Evolutionary conservation across 2,888 invertebrate genomes (phyloP), one percentile per base, ranked within the genome.

Genomic region (Lymantria monacha): DNA sequence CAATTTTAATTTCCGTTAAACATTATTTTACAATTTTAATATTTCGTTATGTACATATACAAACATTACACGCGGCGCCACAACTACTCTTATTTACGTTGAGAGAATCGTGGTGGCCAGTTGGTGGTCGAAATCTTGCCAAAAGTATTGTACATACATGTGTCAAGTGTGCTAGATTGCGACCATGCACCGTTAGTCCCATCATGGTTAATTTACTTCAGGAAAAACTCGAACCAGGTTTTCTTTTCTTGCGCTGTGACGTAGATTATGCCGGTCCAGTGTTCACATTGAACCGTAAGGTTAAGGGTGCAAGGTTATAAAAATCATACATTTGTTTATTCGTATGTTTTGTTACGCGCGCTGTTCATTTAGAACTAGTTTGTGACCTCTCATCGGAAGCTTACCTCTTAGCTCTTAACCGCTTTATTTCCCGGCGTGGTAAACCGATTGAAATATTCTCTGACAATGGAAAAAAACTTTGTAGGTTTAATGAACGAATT

Each of bases 211-310:
- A 33, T 33, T 33, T 33, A 33, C 9, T 8, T 9, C 9, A 33
- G 7, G 33, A 33, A 8, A 33, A 8, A 33, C 9, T 33, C 1
- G 9, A 9, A 10, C 33, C 33, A 33, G 10, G 9, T 33, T 33
- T 33, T 33, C 33, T 3, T 22, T 22, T 22, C 22, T 22, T 22
- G 5, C 22, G 22, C 22, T 22, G 22, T 22, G 22, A 5, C 22
- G 22, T 47, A 15, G 47, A 47, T n/a, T 47, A 47, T 14, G 15
- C 41, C 1, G 47, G 47, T 3, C 47, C 47, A 15, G 42, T 47
- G n/a, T 8, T 47, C 5, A 42, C 42, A 12, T 9, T 42, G 0
- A 48, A 42, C 31, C 42, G 48, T 10, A 37, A 30, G 22, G 42
- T 42, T 1, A 36, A 42, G 11, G 42, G 48, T 5, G n/a, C 42